These are phyloP conservation scores for Ibidorhyncha struthersii DNA, from an alignment of 2,113 vertebrate species.

Conservation along the genomic window DNA sequence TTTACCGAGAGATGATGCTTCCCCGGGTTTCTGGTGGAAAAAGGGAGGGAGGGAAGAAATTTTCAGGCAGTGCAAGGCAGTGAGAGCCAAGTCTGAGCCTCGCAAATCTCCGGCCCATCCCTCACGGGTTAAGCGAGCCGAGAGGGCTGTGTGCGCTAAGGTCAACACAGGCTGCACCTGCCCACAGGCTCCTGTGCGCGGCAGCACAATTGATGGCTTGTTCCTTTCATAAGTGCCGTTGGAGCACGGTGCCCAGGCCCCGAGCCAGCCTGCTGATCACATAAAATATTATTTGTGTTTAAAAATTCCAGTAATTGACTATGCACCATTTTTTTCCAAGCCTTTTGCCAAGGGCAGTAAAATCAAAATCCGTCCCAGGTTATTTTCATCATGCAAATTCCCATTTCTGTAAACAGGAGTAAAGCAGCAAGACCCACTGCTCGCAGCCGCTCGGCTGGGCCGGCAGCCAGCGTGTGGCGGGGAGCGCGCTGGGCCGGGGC, in stretches of 20 bases:
- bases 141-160: conserved; percentile 44
- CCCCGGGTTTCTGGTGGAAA: neutral
- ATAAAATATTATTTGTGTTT: conserved; percentile 90
- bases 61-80: neutral
- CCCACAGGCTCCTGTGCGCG: conserved; percentile 63
- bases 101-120: neutral
- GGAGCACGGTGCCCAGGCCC: conserved; percentile 78
- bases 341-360: conserved; percentile 82
- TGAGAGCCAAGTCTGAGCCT: neutral
- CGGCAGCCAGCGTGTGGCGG: neutral
- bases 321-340: conserved; percentile 82
- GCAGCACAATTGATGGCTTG: conserved; percentile 80
- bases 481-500: neutral
- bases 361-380: conserved; percentile 79
- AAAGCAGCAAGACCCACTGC: neutral
- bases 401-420: conserved; percentile 80
- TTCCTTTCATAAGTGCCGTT: conserved; percentile 74
- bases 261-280: conserved; percentile 81
- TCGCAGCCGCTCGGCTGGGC: neutral
- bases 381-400: conserved; percentile 87
- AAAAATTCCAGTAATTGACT: conserved; percentile 89
- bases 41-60: neutral
- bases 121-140: conserved; percentile 60
- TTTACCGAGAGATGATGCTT: neutral
- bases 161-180: conserved; percentile 75